Base-by-base conservation (phyloP, 2,113 vertebrate genomes). In the Bombycilla garrulus region DNA sequence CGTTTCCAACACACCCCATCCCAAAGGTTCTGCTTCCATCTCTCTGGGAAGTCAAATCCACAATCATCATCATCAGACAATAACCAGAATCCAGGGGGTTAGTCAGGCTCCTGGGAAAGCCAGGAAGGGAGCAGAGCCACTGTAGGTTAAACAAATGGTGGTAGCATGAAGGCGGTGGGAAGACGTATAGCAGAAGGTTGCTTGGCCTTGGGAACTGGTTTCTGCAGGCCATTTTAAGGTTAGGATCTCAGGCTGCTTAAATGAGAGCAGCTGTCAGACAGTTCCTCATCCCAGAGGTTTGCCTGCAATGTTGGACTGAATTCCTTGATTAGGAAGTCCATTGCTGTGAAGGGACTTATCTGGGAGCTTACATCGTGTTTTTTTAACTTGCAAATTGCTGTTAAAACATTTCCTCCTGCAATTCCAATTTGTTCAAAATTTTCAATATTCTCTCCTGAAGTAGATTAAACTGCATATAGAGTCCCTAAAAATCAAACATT, bases 401-500 rank as follows among this genome's bases (percentile, higher is more conserved):
- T 94, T 94, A 92, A 90, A 95, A 71, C 64, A 81, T 93, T 95
- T 80, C 33, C 56, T 84, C 57, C 44, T 78, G 77, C 72, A 93
- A 48, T 36, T 95, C 60, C 85, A 95, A 85, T 71, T 92, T 47
- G 93, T 93, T 96, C 86, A 95, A 94, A 97, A 93, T 88, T 81
- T 96, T 92, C 93, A 87, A 42, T 80, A 70, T 79, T 96, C 71
- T 91, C 53, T 67, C 50, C 82, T 91, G 69, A 97, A 96, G 77
- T 73, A 95, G 57, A 96, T 92, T 93, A 84, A 71, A 80, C 65
- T 71, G 82, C 31, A 73, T 62, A 76, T 42, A 81, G 62, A 92
- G 40, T 93, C 95, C 87, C 92, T 93, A 88, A 96, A 95, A 96
- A 97, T 92, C 83, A 92, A 96, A 95, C 85, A 50, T 81, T 95